Base-by-base conservation (phyloP, 2,113 vertebrate genomes). In the Cariama cristata region DNA sequence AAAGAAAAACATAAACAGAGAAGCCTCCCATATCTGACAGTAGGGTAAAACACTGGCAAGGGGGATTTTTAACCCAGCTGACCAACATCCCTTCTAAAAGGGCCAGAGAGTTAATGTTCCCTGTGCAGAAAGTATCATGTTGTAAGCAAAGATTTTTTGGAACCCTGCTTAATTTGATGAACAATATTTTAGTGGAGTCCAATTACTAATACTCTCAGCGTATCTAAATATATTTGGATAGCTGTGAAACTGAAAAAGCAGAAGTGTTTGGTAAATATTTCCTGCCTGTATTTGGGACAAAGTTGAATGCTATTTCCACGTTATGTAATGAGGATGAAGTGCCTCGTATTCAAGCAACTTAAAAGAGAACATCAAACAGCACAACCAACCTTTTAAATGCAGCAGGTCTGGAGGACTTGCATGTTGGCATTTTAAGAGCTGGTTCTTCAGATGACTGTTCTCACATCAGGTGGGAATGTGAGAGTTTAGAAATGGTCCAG, bases 231-330 rank as follows among this genome's bases (percentile, higher is more conserved):
- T 18, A 79, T 79, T 89, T 96, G 86, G 52, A 45, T 68, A 87
- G 49, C 76, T 95, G 93, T 75, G 80, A 75, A 92, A 71, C 17
- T 50, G 59, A 47, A 63, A 93, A 91, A 52, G n/a, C 56, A 91
- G 69, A 82, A 87, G 15, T 20, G 84, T 73, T 93, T 45, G 74
- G 88, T 85, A 96, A 97, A 96, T 85, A 93, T 89, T 96, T 80
- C 49, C 69, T 69, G 81, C 45, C 53, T 69, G 20, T 42, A 69
- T 82, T 40, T 73, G 83, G 91, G 87, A 73, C 94, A 89, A 91
- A 85, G 86, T 79, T 76, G 63, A 85, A 42, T 66, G 69, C 28
- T 42, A 12, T 44, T 76, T 72, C 64, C 77, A 66, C 3, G 0
- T 93, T 87, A 90, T 35, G 76, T 93, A 91, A 95, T 10, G 33